Conservation (phyloP, 2,888 invertebrate species). For the Drosophila mettleri region DNA sequence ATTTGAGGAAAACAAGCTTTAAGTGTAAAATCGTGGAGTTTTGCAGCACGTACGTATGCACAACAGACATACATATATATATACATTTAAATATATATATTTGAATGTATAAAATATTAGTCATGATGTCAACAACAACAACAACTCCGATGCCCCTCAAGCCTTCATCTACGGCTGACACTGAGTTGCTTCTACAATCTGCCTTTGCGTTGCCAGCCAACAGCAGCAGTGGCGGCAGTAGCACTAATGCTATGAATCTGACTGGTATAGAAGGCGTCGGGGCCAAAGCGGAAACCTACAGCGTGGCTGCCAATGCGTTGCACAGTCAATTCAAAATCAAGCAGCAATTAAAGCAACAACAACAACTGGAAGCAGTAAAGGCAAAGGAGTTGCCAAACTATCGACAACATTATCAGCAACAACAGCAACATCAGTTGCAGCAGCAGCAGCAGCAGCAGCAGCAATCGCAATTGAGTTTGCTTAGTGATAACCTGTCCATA, state of each 20-base stretch:
- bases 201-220: not conserved
- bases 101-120: slow-evolving; percentile 2
- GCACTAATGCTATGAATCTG: not conserved
- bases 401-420: not conserved
- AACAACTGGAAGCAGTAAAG: slow-evolving; percentile 1
- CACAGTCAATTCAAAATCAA: slow-evolving; percentile 65
- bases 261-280: not conserved
- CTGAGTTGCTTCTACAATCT: not conserved
- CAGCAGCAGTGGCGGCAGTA: slow-evolving; percentile 1
- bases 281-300: slow-evolving; percentile 14
- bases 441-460: not conserved
- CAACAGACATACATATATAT: not conserved
- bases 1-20: not conserved
- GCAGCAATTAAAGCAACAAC: slow-evolving; percentile 53
- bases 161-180: not conserved
- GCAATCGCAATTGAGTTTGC: slow-evolving; percentile 37
- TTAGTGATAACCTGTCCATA: slow-evolving; percentile 27
- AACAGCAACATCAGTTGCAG: slow-evolving; percentile 13
- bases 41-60: not conserved
- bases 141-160: not conserved
- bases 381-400: not conserved
- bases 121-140: slow-evolving; percentile 1
- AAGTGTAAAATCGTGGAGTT: not conserved
- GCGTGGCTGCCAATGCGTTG: slow-evolving; percentile 44
- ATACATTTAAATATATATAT: not conserved